These are phyloP conservation scores for Drosophila equinoxialis DNA, from an alignment of 1,140 invertebrate genomes.

Conservation along the genomic window DNA sequence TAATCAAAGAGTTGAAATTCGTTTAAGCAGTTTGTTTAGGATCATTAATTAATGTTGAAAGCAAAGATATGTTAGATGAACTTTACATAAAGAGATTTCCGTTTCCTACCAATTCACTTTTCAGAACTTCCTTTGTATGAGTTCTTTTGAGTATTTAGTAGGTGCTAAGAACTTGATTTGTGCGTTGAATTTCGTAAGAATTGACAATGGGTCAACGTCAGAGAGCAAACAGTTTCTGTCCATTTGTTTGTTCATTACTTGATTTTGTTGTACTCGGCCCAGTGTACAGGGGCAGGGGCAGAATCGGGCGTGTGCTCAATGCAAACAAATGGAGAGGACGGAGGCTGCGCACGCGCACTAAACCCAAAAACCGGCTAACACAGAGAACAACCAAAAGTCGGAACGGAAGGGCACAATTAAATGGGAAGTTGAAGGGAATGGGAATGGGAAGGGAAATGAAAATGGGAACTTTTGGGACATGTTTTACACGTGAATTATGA, in stretches of 20 bases:
- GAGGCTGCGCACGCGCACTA: conserved; percentile 48
- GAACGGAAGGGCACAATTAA: conserved; percentile 11
- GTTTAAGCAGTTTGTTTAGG: too few relatives aligned
- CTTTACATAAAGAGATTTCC: too few relatives aligned
- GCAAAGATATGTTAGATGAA: too few relatives aligned
- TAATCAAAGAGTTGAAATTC: too few relatives aligned
- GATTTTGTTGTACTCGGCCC: conserved; percentile 33
- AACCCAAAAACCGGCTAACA: conserved; percentile 12
- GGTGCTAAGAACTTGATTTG: conserved; percentile 42
- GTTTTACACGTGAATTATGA: conserved; percentile 74
- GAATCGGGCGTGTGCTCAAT: conserved; percentile 35
- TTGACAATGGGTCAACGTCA: conserved; percentile 40
- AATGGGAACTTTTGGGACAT: conserved; percentile 30
- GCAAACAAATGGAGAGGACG: conserved; percentile 52
- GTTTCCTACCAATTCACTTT: neutral
- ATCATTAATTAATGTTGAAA: too few relatives aligned
- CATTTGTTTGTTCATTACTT: conserved; percentile 60
- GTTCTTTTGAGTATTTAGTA: neutral
- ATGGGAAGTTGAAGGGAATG: conserved; percentile 16
- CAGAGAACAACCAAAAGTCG: conserved; percentile 14
- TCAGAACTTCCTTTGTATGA: conserved; percentile 1
- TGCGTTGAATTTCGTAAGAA: conserved; percentile 36
- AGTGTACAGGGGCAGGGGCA: too few relatives aligned
- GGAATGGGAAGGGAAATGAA: conserved; percentile 32
- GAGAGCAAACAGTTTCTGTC: conserved; percentile 2